Evolutionary conservation across 2,888 invertebrate species (phyloP), one percentile per base, ranked within the genome.

Genomic region (Hydroisotoma schaefferi): DNA sequence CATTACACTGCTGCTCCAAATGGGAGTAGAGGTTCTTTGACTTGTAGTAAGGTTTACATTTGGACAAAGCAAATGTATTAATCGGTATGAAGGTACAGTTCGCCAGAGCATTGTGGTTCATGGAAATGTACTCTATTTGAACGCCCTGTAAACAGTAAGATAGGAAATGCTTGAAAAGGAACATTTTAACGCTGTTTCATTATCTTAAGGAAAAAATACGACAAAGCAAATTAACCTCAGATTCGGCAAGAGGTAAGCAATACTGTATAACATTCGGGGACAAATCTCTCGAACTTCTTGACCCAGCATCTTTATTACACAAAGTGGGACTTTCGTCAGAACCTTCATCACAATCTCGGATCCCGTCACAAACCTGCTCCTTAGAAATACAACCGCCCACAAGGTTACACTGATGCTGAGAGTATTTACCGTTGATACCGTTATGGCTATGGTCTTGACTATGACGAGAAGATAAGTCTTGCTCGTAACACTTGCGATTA

Each of bases 31-130:
- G 58, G n/a, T 58, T 54, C 25, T 53, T 63, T 12, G 66, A 62
- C 53, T 67, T 67, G 59, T 67, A 63, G 40, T 61, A 67, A 29
- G 58, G 58, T 47, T 61, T 58, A 46, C 66, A 67, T 43, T 62
- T 63, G 25, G 63, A 29, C 23, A 59, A 52, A 0, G 63, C 66
- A 37, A 67, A 58, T 1, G 66, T 63, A 12, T 54, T 59, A 2
- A 63, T 52, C 4, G 66, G 66, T n/a, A 67, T 61, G n/a, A 56
- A 49, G 2, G 63, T 59, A 6, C 63, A 54, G 43, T 63, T 67
- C 10, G 48, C 55, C 1, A 49, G 47, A 0, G 37, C 54, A 8
- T 43, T 59, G 20, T 55, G 54, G n/a, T 60, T 57, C 23, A 57
- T 38, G 22, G 60, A 27, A 22, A 58, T 27, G 53, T 66, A 66